Percentiles rank a stretch among this genome's conserved stretches.
Conservation (phyloP, 2,113 vertebrate species). For the Indri indri region DNA sequence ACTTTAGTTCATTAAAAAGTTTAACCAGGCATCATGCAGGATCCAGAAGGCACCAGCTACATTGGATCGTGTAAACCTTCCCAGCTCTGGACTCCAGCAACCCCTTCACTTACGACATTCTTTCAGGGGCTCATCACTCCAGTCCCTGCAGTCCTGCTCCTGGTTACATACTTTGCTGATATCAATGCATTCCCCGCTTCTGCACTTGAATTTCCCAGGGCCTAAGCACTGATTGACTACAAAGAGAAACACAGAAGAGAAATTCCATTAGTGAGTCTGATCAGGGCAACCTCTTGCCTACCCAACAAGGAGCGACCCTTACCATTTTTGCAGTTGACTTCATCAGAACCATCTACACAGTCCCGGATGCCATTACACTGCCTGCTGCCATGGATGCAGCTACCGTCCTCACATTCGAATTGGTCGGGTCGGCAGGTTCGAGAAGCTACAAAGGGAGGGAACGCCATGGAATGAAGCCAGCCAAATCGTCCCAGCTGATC, state of each 20-base stretch:
- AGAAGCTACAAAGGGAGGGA: conserved; percentile 85
- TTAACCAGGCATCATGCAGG: neutral
- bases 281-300: neutral
- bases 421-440: conserved; percentile 94
- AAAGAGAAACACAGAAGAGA: conserved; percentile 1
- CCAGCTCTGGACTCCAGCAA: neutral
- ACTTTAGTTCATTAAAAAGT: neutral
- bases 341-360: conserved; percentile 94
- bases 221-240: conserved; percentile 94
- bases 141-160: conserved; percentile 94
- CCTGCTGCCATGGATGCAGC: conserved; percentile 91
- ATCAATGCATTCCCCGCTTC: conserved; percentile 96
- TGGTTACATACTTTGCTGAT: conserved; percentile 95
- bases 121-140: conserved; percentile 97
- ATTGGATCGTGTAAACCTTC: neutral
- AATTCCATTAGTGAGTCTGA: neutral
- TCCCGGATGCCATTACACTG: conserved; percentile 95
- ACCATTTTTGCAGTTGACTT: conserved; percentile 94
- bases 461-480: neutral
- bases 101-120: conserved; percentile 93
- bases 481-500: accelerated
- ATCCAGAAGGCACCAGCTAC: neutral
- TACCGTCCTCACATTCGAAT: conserved; percentile 95
- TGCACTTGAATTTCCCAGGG: conserved; percentile 96
- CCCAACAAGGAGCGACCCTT: conserved; percentile 1